Percentiles rank a stretch among this genome's conserved stretches.
Conservation (phyloP, 2,888 invertebrate genomes). For the Archaeoteleia sp. region DNA sequence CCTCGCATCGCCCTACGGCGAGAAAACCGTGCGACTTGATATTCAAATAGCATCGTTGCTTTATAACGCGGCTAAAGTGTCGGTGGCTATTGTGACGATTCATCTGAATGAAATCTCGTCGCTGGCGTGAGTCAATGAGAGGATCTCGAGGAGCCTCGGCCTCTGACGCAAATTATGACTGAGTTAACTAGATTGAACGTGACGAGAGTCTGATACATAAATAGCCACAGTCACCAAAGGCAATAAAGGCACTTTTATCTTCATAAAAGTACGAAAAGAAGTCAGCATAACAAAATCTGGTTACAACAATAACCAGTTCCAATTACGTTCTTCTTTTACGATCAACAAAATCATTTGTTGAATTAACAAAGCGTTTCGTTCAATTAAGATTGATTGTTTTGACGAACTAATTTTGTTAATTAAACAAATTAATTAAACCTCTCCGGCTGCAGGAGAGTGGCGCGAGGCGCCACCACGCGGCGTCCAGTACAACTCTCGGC, state of each 20-base stretch:
- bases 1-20: neutral
- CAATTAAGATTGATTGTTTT: no score
- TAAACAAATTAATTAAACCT: no score
- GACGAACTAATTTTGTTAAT: no score
- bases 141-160: constrained; percentile 19
- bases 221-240: constrained; percentile 63
- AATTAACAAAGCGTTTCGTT: no score
- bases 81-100: constrained; percentile 3
- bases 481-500: no score
- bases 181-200: constrained; percentile 62
- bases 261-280: constrained; percentile 6
- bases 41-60: neutral
- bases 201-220: constrained; percentile 59
- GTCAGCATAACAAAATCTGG: no score
- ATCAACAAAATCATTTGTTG: no score
- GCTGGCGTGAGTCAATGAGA: constrained; percentile 15
- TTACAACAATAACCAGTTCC: no score
- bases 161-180: constrained; percentile 56
- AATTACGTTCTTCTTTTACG: no score
- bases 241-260: constrained; percentile 53
- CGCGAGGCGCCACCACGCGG: no score
- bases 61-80: neutral
- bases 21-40: neutral
- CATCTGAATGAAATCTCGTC: constrained; percentile 23
- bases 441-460: no score